These are phyloP conservation scores for Brachionus koreanus DNA, from an alignment of 1,140 invertebrate species.

Conservation along the genomic window DNA sequence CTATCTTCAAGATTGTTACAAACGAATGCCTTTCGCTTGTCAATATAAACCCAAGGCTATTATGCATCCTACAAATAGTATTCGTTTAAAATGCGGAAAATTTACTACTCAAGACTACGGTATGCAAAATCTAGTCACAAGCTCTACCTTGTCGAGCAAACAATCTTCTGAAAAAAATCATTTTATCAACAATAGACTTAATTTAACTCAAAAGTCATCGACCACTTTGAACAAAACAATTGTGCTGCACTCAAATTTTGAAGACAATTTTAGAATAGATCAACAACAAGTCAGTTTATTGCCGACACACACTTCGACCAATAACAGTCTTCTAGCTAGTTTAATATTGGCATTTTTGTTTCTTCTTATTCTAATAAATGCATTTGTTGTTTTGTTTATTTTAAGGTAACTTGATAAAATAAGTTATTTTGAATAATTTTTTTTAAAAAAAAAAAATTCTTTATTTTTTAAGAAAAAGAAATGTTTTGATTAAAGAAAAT, in stretches of 20 bases:
- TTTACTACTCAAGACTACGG: not conserved
- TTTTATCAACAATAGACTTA: not conserved
- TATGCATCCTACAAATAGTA: not conserved
- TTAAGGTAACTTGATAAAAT: not conserved
- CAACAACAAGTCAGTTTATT: not conserved
- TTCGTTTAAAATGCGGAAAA: not conserved
- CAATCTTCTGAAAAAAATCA: not conserved
- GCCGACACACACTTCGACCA: not conserved
- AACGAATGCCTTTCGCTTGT: constrained; percentile 21
- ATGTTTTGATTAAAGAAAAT: not conserved
- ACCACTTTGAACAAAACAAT: not conserved
- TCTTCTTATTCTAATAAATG: not conserved
- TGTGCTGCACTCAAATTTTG: not conserved
- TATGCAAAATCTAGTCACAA: not conserved
- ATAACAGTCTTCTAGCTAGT: not conserved
- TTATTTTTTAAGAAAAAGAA: not conserved
- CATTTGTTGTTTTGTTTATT: not conserved
- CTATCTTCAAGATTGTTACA: constrained; percentile 15
- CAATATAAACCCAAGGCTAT: not conserved
- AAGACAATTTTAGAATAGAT: not conserved
- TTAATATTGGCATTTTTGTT: not conserved
- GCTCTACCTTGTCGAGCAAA: not conserved
- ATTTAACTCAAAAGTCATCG: not conserved
- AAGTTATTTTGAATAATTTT: not conserved
- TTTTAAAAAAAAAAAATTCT: not conserved